Conservation (phyloP, 2,888 invertebrate genomes). For the Dryobota labecula region DNA sequence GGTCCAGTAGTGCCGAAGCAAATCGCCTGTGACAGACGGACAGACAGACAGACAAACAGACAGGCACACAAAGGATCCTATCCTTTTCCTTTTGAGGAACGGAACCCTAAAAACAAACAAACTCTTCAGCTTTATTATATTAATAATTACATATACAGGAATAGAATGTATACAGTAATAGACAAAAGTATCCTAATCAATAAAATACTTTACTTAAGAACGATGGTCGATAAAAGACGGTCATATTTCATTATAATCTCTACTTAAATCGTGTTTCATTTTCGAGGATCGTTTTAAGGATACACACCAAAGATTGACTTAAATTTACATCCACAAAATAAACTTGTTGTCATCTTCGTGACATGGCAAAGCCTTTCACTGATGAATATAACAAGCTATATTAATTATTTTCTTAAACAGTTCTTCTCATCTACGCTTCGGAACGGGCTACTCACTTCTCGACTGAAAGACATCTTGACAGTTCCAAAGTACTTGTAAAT, state of each 20-base stretch:
- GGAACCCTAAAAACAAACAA: too few relatives aligned
- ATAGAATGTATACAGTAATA: too few relatives aligned
- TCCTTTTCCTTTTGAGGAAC: too few relatives aligned
- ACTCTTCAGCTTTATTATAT: too few relatives aligned
- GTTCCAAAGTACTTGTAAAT: conserved; percentile 35
- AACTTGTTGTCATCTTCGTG: conserved; percentile 15
- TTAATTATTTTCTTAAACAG: conserved; percentile 30
- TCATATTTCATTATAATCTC: not conserved
- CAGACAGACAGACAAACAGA: too few relatives aligned
- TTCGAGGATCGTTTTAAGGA: not conserved
- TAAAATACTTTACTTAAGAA: not conserved
- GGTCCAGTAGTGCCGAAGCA: too few relatives aligned
- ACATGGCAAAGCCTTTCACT: conserved; percentile 10
- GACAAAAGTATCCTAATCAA: not conserved
- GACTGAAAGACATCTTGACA: conserved; percentile 28
- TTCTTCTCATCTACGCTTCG: not conserved
- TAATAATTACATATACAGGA: too few relatives aligned
- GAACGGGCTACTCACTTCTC: conserved; percentile 14
- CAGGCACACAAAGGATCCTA: too few relatives aligned
- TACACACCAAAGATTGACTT: not conserved
- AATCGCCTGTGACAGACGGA: too few relatives aligned
- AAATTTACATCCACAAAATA: not conserved
- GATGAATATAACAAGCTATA: not conserved
- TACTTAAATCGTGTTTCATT: not conserved
- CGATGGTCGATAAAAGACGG: not conserved